Percentiles rank a stretch among this genome's conserved stretches.
Evolutionary conservation across 2,113 vertebrate species (phyloP).

Genomic region (Semnornis frantzii): DNA sequence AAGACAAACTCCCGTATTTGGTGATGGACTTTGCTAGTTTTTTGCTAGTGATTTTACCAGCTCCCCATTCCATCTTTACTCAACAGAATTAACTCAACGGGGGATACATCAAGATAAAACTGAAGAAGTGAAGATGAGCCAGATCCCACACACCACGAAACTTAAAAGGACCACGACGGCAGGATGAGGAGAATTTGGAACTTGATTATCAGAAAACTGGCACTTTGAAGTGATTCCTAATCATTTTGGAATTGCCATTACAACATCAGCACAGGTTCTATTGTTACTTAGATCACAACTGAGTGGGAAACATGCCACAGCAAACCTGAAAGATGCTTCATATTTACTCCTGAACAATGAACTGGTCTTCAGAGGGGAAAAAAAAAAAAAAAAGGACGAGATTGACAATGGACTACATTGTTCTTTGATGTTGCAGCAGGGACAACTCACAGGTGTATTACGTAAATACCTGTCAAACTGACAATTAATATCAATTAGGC

Average conservation of each 20-base stretch:
- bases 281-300: constrained; percentile 69
- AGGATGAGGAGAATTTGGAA: constrained; percentile 68
- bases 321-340: constrained; percentile 66
- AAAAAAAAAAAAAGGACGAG: constrained; percentile 59
- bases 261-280: constrained; percentile 69
- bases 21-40: neutral
- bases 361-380: constrained; percentile 58
- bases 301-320: constrained; percentile 56
- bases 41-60: neutral
- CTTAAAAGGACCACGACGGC: constrained; percentile 33
- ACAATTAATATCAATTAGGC: constrained; percentile 67
- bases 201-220: constrained; percentile 48
- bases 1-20: constrained; percentile 23
- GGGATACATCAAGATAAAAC: neutral
- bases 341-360: constrained; percentile 77
- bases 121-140: constrained; percentile 1
- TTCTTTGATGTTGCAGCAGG: constrained; percentile 65
- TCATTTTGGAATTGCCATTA: constrained; percentile 69
- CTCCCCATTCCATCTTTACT: constrained; percentile 12
- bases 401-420: constrained; percentile 75
- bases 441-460: constrained; percentile 38
- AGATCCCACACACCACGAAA: constrained; percentile 32
- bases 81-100: constrained; percentile 1
- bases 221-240: constrained; percentile 71
- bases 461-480: constrained; percentile 56